Percentiles rank a stretch among this genome's conserved stretches.
Conservation (phyloP, 2,113 vertebrate species). For the Caranx melampygus region DNA sequence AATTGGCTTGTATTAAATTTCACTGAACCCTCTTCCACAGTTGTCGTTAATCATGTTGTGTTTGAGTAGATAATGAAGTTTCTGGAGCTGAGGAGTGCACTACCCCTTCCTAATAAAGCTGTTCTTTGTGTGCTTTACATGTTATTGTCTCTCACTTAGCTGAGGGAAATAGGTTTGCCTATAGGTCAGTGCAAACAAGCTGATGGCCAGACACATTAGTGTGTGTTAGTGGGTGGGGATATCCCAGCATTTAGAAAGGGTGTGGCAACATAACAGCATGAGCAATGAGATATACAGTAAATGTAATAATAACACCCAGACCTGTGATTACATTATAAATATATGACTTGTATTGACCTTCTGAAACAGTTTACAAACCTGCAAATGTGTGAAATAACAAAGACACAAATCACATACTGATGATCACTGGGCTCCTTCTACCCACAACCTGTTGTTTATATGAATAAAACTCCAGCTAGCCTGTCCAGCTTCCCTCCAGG, state of each 20-base stretch:
- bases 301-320: not conserved
- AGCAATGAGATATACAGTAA: constrained; percentile 16
- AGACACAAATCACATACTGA: not conserved
- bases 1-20: constrained; percentile 38
- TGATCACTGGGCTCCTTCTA: not conserved
- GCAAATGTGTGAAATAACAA: not conserved
- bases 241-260: constrained; percentile 1
- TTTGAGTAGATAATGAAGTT: constrained; percentile 66
- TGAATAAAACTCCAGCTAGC: constrained; percentile 12
- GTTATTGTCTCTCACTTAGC: constrained; percentile 60
- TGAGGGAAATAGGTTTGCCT: constrained; percentile 53
- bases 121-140: constrained; percentile 56
- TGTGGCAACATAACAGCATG: constrained; percentile 8
- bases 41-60: constrained; percentile 52
- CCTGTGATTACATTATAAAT: constrained; percentile 12
- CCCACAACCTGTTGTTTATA: not conserved
- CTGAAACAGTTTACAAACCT: not conserved
- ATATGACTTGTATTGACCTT: not conserved
- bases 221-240: constrained; percentile 16
- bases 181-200: constrained; percentile 50
- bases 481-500: not conserved
- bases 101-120: constrained; percentile 58
- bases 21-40: constrained; percentile 11
- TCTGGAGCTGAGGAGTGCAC: constrained; percentile 22
- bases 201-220: constrained; percentile 19